Percentiles rank a stretch among this genome's conserved stretches.
Evolutionary conservation across 2,888 invertebrate species (phyloP).

Genomic region (Tetranychus truncatus): DNA sequence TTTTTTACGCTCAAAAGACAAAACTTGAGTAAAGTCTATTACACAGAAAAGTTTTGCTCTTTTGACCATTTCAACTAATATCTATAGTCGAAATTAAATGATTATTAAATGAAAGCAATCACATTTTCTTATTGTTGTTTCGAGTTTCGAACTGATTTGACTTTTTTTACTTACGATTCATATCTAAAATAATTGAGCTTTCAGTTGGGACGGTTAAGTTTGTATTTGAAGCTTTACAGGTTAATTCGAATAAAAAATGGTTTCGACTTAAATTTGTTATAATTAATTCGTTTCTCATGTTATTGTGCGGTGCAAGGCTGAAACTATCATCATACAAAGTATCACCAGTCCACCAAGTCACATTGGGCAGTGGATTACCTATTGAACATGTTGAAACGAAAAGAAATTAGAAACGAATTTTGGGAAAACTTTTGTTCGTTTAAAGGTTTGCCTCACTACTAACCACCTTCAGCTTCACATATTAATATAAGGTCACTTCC

Average conservation of each 20-base stretch:
- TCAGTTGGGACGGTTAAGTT: conserved; percentile 24
- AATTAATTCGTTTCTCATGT: conserved; percentile 23
- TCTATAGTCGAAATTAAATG: too few relatives aligned
- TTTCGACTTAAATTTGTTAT: conserved; percentile 22
- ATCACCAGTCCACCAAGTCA: conserved; percentile 24
- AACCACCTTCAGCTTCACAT: conserved; percentile 40
- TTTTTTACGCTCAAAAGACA: too few relatives aligned
- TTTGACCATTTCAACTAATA: too few relatives aligned
- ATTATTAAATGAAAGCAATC: too few relatives aligned
- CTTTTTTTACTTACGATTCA: conserved; percentile 24
- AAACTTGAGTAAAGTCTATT: too few relatives aligned
- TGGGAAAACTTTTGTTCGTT: too few relatives aligned
- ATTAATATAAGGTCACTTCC: conserved; percentile 65
- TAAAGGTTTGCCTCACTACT: background rate
- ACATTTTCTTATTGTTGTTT: too few relatives aligned
- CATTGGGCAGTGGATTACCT: conserved; percentile 25
- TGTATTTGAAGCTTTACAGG: conserved; percentile 26
- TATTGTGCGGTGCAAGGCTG: conserved; percentile 22
- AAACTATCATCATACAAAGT: conserved; percentile 23
- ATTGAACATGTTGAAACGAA: background rate
- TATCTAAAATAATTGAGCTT: conserved; percentile 24
- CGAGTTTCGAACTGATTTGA: too few relatives aligned
- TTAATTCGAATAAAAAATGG: conserved; percentile 23
- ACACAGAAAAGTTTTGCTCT: too few relatives aligned
- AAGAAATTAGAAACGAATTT: background rate